Base-by-base conservation (phyloP, 2,888 invertebrate genomes). In the Agonopterix alstromeriana region DNA sequence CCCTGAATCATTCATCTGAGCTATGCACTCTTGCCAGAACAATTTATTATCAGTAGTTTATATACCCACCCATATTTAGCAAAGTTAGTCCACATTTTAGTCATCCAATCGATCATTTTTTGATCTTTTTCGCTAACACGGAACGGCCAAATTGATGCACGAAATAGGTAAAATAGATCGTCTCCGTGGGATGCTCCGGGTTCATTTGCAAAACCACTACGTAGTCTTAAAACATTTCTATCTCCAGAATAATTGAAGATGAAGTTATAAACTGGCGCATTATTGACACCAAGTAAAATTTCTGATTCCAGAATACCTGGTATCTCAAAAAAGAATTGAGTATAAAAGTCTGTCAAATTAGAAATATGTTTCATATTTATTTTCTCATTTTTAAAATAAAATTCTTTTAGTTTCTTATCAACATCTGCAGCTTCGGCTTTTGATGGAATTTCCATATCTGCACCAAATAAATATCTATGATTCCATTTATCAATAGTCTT, bases 311-410 rank as follows among this genome's bases (percentile, higher is more conserved):
- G 61, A 45, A 79, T 65, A 12, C 70, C 55, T 1, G 87, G 86
- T n/a, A 74, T 54, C 56, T 82, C 85, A 56, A 87, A 87, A 60
- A 84, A 86, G 2, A 82, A 51, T n/a, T 86, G 73, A 0, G 84
- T 82, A 47, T 82, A 82, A 1, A 85, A 49, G 47, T 80, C 72
- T 4, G 75, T 62, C 36, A 80, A 61, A 65, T 74, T 84, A 69
- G 62, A 73, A 63, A 63, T 70, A 50, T 52, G 73, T 45, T 65
- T 77, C 70, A 69, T 76, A 76, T 53, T 88, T 60, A 73, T 85
- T 65, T 35, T 78, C 45, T 89, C 85, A 63, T 76, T 72, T 49
- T 73, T 78, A 45, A 90, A 81, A 12, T 90, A 91, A 49, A 88
- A 61, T 59, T 82, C 61, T 67, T 67, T 73, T 14, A 85, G 53